Evolutionary conservation across 2,797 vertebrate genomes (phyloP), one percentile per base, ranked within the genome.

Genomic region (Eutrigla gurnardus): DNA sequence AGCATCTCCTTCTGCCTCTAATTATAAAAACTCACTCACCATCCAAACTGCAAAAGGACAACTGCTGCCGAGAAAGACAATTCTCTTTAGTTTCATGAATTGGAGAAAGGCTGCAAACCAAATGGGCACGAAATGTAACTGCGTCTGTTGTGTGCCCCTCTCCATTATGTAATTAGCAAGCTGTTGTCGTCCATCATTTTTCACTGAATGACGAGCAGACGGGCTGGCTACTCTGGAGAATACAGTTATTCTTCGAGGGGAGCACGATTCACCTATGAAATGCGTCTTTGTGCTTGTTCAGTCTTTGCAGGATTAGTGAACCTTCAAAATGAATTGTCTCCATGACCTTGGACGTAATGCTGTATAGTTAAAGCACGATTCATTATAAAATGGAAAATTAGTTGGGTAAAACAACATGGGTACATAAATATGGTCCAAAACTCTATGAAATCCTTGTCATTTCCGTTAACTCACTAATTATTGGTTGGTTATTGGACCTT

Each of bases 151-250:
- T 72, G 73, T 67, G 55, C 25, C 15, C 52, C 61, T 76, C 59
- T 76, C 42, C 12, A 73, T 89, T 86, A 81, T 73, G 63, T 70
- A 87, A 83, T 88, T 83, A 78, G 55, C 70, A 76, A 72, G 65
- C 75, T 85, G 83, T 74, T 81, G 77, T 58, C 64, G 67, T 80
- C 59, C 65, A 60, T 81, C 58, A 70, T 25, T 73, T 80, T 82
- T 60, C 40, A 32, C 72, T 66, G 59, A 78, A 77, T 84, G 71
- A 77, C 73, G 73, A 83, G 39, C 77, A 86, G 81, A 87, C 74
- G 63, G 72, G 65, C 67, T 70, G 65, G 36, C 43, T 78, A 63
- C 37, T 59, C 33, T 36, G 69, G 36, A 68, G 79, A 77, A 80
- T 50, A 36, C 18, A 42, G 36, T 62, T 33, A 70, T 74, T 85